Conservation (phyloP, 2,888 invertebrate species). For the Eucriotettix oculatus region DNA sequence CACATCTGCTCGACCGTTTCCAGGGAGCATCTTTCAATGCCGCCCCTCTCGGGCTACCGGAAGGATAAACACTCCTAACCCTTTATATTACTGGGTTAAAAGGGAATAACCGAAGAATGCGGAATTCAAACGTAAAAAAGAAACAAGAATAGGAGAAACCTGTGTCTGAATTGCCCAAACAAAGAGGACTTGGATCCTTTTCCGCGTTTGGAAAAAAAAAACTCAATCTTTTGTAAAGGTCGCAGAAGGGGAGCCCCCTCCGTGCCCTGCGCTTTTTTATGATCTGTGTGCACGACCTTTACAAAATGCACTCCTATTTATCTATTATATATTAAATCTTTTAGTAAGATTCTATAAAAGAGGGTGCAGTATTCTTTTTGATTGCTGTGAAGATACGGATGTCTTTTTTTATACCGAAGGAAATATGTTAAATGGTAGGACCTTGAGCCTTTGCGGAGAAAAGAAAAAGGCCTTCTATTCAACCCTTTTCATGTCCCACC, state of each 20-base stretch:
- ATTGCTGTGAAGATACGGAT: background rate
- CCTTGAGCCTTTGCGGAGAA: background rate
- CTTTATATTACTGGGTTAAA: slow-evolving; percentile 9
- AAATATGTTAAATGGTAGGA: background rate
- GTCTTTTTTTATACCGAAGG: background rate
- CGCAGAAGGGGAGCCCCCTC: background rate
- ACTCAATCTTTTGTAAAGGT: too few species aligned
- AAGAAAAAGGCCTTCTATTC: background rate
- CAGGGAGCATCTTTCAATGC: too few species aligned
- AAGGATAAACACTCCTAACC: slow-evolving; percentile 8
- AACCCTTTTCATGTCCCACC: background rate
- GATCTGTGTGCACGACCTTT: slow-evolving; percentile 2
- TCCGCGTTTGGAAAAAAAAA: background rate
- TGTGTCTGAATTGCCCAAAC: background rate
- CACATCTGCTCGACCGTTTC: too few species aligned
- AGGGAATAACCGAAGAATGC: slow-evolving; percentile 2
- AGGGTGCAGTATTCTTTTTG: slow-evolving; percentile 6
- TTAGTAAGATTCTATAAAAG: slow-evolving; percentile 5
- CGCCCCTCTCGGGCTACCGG: background rate
- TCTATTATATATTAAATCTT: slow-evolving; percentile 9
- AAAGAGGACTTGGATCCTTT: background rate
- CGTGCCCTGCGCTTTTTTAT: slow-evolving; percentile 1
- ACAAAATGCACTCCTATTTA: slow-evolving; percentile 6
- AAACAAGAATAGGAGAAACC: background rate
- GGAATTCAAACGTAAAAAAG: slow-evolving; percentile 2